Base-by-base conservation (phyloP, 2,797 vertebrate genomes). In the Tokudaia tokunoshimensis region DNA sequence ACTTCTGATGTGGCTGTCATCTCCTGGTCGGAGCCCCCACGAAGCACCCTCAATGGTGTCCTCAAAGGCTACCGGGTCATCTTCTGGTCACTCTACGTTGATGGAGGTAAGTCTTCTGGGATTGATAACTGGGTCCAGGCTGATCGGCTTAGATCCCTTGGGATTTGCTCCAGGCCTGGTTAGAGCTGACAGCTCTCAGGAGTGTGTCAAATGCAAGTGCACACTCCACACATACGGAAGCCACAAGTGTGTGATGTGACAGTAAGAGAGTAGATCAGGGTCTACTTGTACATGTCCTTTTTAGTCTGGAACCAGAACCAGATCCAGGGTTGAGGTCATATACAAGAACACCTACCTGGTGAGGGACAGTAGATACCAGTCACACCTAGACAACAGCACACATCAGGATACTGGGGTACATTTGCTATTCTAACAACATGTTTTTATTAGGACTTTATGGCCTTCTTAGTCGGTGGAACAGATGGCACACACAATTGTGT, bases 61-160 rank as follows among this genome's bases (percentile, higher is more conserved):
- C 98, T 99, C 94, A 99, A 99, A 98, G 99, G 99, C 2, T 99
- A 99, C 92, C 98, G 99, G 0, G 99, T 99, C 91, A 99, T 99
- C 96, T 99, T 99, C 99, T 99, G 99, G 99, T 99, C 99, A 13
- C 99, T 99, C 83, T 99, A 99, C 92, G 99, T 99, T 41, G 99
- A 99, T 0, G 99, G 99, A 98, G 99, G 99, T 99, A 97, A 98
- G 99, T 14, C 17, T 59, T 12, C 41, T 3, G 19, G 72, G 55
- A 37, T 19, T 3, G 11, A 26, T 1, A 0, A 9, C 50, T 0
- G 0, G 22, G 29, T 67, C 80, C 2, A 0, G 22, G 0, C 0
- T 0, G n/a, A 75, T 0, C 0, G 1, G 9, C 0, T 1, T 6
- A 8, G 44, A 47, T 29, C 26, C 8, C 1, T 7, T 13, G 37